These are phyloP conservation scores for Monopis laevigella DNA, from an alignment of 2,888 invertebrate species.

Conservation along the genomic window DNA sequence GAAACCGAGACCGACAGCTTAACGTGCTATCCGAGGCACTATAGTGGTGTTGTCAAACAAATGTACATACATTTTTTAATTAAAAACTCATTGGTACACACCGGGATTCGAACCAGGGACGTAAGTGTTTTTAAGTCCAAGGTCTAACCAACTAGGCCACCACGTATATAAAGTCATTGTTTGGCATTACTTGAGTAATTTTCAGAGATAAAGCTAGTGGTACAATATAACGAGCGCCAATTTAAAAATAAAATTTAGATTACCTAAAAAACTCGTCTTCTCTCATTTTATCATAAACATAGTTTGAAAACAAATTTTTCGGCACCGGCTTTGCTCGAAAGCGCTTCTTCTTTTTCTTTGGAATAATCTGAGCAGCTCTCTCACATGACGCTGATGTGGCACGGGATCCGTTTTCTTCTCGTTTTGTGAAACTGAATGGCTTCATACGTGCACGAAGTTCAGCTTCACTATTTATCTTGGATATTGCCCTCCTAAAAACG, in stretches of 20 bases:
- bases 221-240: too few relatives aligned
- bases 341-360: constrained; percentile 58
- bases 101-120: too few relatives aligned
- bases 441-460: constrained; percentile 71
- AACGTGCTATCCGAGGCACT: too few relatives aligned
- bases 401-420: constrained; percentile 59
- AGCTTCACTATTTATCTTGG: constrained; percentile 69
- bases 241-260: constrained; percentile 13
- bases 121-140: too few relatives aligned
- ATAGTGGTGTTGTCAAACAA: too few relatives aligned
- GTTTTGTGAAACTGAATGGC: constrained; percentile 71
- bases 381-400: constrained; percentile 35
- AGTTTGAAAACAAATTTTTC: constrained; percentile 74
- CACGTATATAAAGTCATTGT: too few relatives aligned
- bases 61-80: too few relatives aligned
- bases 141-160: too few relatives aligned
- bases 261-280: constrained; percentile 79
- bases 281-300: constrained; percentile 74
- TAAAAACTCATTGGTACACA: too few relatives aligned
- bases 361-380: constrained; percentile 33
- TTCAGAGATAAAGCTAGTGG: too few relatives aligned
- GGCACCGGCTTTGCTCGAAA: constrained; percentile 77
- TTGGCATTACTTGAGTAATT: too few relatives aligned
- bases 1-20: too few relatives aligned
- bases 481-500: constrained; percentile 61